Evolutionary conservation across 2,888 invertebrate genomes (phyloP).

Genomic region (Leptopilina syphax): DNA sequence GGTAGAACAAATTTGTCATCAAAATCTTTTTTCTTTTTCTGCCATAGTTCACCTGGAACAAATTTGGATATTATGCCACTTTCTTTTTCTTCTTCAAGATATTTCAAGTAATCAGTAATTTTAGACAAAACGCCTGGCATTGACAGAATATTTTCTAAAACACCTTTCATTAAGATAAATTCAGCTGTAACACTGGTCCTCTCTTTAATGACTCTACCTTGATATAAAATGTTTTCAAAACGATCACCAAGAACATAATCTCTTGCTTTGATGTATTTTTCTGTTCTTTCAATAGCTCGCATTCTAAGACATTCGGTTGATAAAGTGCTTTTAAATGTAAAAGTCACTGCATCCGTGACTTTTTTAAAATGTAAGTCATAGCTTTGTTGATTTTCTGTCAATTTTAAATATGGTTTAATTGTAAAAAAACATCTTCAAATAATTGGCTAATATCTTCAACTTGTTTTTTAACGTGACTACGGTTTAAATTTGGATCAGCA

Average conservation of each 20-base stretch:
- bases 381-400: background rate
- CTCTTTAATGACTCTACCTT: constrained; percentile 17
- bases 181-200: constrained; percentile 3
- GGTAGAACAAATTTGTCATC: background rate
- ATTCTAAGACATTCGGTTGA: background rate
- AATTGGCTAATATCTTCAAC: background rate
- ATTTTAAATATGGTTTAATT: constrained; percentile 6
- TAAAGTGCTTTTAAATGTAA: background rate
- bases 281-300: background rate
- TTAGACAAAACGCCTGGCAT: background rate
- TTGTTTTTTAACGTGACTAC: background rate
- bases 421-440: background rate
- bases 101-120: background rate
- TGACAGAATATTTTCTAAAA: constrained; percentile 1
- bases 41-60: background rate
- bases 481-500: background rate
- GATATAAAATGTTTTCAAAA: background rate
- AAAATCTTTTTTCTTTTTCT: constrained; percentile 2
- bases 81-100: constrained; percentile 7
- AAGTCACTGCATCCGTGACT: background rate
- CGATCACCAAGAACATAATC: constrained; percentile 1
- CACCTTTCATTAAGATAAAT: constrained; percentile 2
- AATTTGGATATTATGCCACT: background rate
- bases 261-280: background rate
- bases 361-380: background rate